phyloP scores from a whole-genome alignment of 2,113 vertebrate species.

The Emydocephalus ijimae region DNA sequence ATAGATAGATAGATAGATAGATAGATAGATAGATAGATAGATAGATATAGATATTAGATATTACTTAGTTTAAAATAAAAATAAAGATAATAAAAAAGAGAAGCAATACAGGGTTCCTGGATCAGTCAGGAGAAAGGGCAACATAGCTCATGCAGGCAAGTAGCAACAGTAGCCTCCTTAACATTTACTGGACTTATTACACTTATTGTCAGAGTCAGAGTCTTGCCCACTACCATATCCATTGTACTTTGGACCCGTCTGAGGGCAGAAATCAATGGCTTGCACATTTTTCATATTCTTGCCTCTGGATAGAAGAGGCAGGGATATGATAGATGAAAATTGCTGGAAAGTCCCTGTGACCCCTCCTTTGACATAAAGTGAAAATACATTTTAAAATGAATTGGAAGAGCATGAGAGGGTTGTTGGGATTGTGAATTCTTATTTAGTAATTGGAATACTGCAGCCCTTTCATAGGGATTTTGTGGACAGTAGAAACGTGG shows the following conservation, averaged over 20 bases:
- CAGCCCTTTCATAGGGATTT: not conserved
- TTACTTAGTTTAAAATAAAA: not conserved
- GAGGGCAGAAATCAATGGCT: not conserved
- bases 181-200: not conserved
- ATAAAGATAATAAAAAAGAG: not conserved
- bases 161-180: not conserved
- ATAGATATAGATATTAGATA: too few species aligned
- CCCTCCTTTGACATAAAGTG: not conserved
- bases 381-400: not conserved
- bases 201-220: not conserved
- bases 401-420: not conserved
- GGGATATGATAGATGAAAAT: not conserved
- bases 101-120: not conserved
- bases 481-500: not conserved
- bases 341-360: not conserved
- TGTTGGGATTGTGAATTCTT: not conserved
- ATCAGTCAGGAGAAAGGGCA: not conserved
- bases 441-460: not conserved
- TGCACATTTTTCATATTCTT: not conserved
- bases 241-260: not conserved
- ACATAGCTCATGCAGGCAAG: not conserved
- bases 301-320: not conserved
- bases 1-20: too few species aligned
- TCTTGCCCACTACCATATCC: not conserved
- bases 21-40: too few species aligned